Base-by-base conservation (phyloP, 2,113 vertebrate species). In the Madoqua kirkii region DNA sequence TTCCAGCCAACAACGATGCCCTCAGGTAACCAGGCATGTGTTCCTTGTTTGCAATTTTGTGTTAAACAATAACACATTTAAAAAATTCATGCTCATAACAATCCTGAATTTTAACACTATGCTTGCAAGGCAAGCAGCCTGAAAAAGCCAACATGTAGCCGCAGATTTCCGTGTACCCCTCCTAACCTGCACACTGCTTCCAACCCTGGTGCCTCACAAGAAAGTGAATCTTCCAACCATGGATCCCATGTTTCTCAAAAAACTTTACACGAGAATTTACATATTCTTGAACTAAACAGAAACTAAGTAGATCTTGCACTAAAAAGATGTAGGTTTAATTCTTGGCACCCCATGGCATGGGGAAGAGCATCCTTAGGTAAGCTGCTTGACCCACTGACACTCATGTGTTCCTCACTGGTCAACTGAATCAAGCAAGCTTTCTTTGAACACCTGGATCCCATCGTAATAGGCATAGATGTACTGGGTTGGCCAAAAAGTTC, bases 81-180 rank as follows among this genome's bases (percentile, higher is more conserved):
- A 74, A 88, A 97, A 91, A 97, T 84, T 59, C 62, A 91, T 87
- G 79, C 59, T 92, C 88, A 86, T 19, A 91, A 84, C 71, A 97
- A 45, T 59, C 71, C 87, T 76, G 33, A 87, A 89, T 89, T 91
- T 57, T 91, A 71, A 93, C 59, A 71, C 36, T 91, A 31, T 52
- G 48, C 29, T 79, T 87, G n/a, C 27, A 55, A 95, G 57, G 55
- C 97, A 91, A 97, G 27, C 60, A 88, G 85, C 52, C n/a, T 83
- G 40, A 36, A 5, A 40, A 16, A 92, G n/a, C 21, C 93, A 98
- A 97, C 45, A 31, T 6, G 33, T 33, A 85, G 55, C 43, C 40
- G 50, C 25, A 2, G 9, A 23, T 81, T 96, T 87, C 13, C 55
- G 29, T 10, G 29, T 17, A 50, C 21, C 33, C 12, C 31, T 13